Percentiles rank a stretch among this genome's conserved stretches.
Conservation (phyloP, 2,888 invertebrate species). For the Baronia brevicornis region DNA sequence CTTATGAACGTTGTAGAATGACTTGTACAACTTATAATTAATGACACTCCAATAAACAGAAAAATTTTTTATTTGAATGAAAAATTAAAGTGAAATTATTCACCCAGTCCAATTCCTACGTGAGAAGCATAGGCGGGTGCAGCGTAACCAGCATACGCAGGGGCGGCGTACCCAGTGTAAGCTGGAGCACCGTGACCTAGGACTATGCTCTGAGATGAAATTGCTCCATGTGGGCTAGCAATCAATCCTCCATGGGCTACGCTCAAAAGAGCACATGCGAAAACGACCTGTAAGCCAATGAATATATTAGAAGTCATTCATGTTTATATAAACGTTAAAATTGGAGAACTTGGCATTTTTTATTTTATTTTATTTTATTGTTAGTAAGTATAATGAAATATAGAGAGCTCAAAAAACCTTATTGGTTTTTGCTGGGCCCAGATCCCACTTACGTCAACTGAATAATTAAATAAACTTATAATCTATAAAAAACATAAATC, state of each 20-base stretch:
- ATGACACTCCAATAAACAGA: too few species aligned
- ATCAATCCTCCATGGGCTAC: conserved; percentile 69
- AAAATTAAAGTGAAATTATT: too few species aligned
- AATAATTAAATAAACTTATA: too few species aligned
- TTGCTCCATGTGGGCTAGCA: conserved; percentile 53
- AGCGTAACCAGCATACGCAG: conserved; percentile 28
- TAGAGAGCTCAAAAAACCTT: too few species aligned
- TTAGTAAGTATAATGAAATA: conserved; percentile 11
- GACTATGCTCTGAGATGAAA: conserved; percentile 60
- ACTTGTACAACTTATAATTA: too few species aligned
- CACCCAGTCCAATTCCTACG: conserved; percentile 29
- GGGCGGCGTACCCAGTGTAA: conserved; percentile 41
- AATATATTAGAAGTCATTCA: conserved; percentile 1
- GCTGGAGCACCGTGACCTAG: conserved; percentile 49
- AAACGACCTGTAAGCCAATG: conserved; percentile 36
- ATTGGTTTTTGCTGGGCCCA: too few species aligned
- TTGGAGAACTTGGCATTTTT: conserved; percentile 6
- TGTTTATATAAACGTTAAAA: not conserved
- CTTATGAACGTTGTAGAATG: too few species aligned
- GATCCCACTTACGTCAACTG: too few species aligned
- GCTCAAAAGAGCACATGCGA: conserved; percentile 48
- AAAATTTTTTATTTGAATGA: too few species aligned
- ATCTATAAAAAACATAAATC: too few species aligned
- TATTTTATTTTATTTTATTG: conserved; percentile 3
- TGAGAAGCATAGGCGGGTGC: conserved; percentile 22